Percentiles rank a stretch among this genome's conserved stretches.
phyloP scores from a whole-genome alignment of 2,888 invertebrate genomes.

The Steinernema scapterisci region DNA sequence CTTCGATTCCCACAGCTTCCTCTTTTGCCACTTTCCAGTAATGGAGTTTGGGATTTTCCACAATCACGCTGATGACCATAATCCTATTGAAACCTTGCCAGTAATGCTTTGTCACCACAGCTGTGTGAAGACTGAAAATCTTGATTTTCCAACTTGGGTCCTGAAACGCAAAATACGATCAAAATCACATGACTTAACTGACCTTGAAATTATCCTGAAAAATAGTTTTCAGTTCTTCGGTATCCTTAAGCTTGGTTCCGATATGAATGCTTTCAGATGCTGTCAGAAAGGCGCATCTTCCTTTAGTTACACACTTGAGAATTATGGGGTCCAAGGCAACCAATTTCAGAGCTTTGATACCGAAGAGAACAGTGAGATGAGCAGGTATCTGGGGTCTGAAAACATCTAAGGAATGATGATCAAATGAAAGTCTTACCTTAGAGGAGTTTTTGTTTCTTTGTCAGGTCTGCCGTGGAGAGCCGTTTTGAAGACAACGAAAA shows the following conservation, averaged over 20 bases:
- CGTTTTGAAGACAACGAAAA: too few species aligned
- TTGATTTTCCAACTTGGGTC: not conserved
- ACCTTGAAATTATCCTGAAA: not conserved
- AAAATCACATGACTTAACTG: not conserved
- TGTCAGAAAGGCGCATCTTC: not conserved
- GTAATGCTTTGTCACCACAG: slow-evolving; percentile 5
- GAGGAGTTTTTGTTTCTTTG: too few species aligned
- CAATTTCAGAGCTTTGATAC: too few species aligned
- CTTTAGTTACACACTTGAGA: not conserved
- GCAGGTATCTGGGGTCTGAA: too few species aligned
- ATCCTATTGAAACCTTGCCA: slow-evolving; percentile 1
- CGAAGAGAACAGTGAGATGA: too few species aligned
- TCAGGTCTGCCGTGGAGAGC: too few species aligned
- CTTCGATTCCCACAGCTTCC: not conserved
- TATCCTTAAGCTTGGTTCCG: not conserved
- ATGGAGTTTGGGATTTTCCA: not conserved
- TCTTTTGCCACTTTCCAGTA: slow-evolving; percentile 2
- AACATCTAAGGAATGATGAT: too few species aligned
- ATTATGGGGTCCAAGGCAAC: slow-evolving; percentile 7
- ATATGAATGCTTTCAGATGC: not conserved
- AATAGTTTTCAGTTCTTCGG: not conserved
- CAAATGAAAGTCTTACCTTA: too few species aligned
- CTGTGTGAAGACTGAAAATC: not conserved
- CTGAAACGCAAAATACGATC: not conserved
- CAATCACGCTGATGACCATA: not conserved